Base-by-base conservation (phyloP, 37 sponge, comb jelly and placozoan genomes). In the Beroe forskalii region DNA sequence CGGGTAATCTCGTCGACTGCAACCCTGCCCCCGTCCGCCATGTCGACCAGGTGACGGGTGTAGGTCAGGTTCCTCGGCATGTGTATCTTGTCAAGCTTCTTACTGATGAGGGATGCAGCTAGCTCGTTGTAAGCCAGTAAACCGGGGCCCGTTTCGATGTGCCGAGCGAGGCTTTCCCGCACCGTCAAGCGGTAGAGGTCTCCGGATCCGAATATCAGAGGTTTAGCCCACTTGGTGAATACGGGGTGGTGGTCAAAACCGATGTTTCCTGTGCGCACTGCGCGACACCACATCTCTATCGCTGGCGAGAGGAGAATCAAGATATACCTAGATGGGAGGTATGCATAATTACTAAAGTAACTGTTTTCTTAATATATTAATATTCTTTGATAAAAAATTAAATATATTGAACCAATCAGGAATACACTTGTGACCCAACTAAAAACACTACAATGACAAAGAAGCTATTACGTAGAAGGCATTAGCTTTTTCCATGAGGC, bases 161-260 rank as follows among this genome's bases (percentile, higher is more conserved):
- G 72, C 32, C 38, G 72, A 35, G 19, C 9, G 17, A 33, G 27
- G 19, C 72, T 69, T 69, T 69, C 39, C 32, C 32, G 1, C 20
- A 69, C 4, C 20, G 72, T 69, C 17, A 32, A 32, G 14, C 32
- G 19, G 38, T 69, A 69, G 33, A 69, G 72, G 1, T 69, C 32
- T 35, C 72, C 72, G 19, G 72, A 69, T 69, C 72, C 72, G 32
- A 32, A 69, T 19, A 69, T 69, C 27, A 32, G 27, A 37, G 72
- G 72, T 69, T 69, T 69, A 35, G 33, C 72, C 72, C 72, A 69
- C 32, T 69, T 69, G 27, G 72, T 32, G 19, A 69, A 31, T 14
- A 69, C 32, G 32, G 72, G 72, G 32, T 69, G 36, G 38, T 32
- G 20, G 9, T 69, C 72, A 17, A 69, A 69, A 14, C 4, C 12